phyloP scores from a whole-genome alignment of 1,140 invertebrate species.

The Matsumurasca onukii region DNA sequence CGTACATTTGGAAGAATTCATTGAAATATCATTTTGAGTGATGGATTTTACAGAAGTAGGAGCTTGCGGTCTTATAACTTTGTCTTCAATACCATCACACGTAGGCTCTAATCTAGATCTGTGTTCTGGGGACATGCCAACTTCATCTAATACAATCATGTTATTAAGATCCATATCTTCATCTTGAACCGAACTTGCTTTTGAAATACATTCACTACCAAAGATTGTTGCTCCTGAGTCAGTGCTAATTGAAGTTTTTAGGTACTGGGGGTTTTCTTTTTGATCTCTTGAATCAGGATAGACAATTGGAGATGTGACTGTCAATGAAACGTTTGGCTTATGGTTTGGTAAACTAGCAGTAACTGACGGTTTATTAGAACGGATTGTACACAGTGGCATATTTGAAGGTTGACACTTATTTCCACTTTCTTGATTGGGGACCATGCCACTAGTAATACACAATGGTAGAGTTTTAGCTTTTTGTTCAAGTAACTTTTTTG shows the following conservation, averaged over 20 bases:
- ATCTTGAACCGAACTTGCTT: background rate
- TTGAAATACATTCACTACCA: background rate
- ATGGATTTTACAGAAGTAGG: background rate
- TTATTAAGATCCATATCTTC: slow-evolving; percentile 19
- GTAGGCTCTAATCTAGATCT: background rate
- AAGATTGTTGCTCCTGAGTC: background rate
- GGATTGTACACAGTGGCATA: background rate
- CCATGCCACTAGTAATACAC: background rate
- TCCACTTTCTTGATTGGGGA: background rate
- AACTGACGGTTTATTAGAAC: background rate
- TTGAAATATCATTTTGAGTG: background rate
- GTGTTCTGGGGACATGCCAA: slow-evolving; percentile 13
- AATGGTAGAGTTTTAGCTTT: background rate
- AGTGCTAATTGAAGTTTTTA: background rate
- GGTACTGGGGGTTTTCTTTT: background rate
- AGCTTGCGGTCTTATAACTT: background rate
- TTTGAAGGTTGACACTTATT: background rate
- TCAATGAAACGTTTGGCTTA: background rate
- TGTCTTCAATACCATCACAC: background rate
- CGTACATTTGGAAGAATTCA: too few relatives aligned
- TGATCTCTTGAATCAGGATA: background rate
- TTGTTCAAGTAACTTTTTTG: background rate
- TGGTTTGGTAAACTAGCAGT: background rate
- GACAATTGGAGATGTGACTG: background rate
- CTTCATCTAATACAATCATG: slow-evolving; percentile 21